Base-by-base conservation (phyloP, 2,797 vertebrate genomes). In the Novumbra hubbsi region DNA sequence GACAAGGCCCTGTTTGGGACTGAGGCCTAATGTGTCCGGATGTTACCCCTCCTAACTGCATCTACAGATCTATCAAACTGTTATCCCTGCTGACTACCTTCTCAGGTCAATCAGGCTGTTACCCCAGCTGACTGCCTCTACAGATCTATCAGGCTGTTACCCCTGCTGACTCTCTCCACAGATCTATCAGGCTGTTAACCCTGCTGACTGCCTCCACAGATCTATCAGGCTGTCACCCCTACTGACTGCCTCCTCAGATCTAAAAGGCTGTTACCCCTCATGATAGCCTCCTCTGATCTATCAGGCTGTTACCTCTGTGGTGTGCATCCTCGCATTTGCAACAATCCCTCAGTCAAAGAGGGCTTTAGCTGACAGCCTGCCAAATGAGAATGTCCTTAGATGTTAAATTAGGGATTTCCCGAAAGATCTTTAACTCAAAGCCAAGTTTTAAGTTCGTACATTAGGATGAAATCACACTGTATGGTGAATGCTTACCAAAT, bases 321-420 rank as follows among this genome's bases (percentile, higher is more conserved):
- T 80, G 72, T 34, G 65, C 78, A 72, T 55, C 76, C 70, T 70
- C 70, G 68, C 83, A 28, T 70, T 77, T 79, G 67, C 78, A 88
- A 81, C 76, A 30, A 76, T 77, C 78, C 80, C 78, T 79, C 80
- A 55, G 76, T 80, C 75, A 45, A 73, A 74, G 76, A 74, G 75
- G 81, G 41, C 41, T 80, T 83, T 80, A 76, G 70, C 57, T 34
- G 63, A 73, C 68, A 76, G 34, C 71, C 74, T 45, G 77, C 70
- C 76, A 82, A 81, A 81, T 77, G 71, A 34, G 75, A 77, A 83
- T 82, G 81, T 70, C 81, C 73, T 78, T 73, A 76, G 71, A 68
- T 83, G 76, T 73, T 67, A 84, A 85, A 83, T 78, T 72, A 74
- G 73, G 71, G 74, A 80, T 81, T 83, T 84, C 83, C 80, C 75